phyloP scores from a whole-genome alignment of 2,113 vertebrate genomes.

The Ochotona princeps region DNA sequence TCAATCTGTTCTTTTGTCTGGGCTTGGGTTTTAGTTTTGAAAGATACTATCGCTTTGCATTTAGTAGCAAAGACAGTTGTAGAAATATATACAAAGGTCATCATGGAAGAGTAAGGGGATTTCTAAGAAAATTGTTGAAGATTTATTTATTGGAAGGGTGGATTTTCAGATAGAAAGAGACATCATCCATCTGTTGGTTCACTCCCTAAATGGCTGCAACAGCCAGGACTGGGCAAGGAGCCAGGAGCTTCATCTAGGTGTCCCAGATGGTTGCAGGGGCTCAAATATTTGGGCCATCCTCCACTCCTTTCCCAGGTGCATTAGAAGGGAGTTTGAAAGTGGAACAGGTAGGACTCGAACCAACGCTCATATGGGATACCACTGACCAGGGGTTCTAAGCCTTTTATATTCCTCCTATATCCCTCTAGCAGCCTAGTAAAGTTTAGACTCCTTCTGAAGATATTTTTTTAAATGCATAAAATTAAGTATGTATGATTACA shows the following conservation, averaged over 20 bases:
- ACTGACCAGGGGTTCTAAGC: not conserved
- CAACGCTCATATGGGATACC: not conserved
- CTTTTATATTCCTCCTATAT: not conserved
- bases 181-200: too few relatives aligned
- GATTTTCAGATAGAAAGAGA: too few relatives aligned
- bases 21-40: slow-evolving; percentile 55
- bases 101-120: not conserved
- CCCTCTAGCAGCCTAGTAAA: not conserved
- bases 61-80: not conserved
- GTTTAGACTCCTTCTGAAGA: not conserved
- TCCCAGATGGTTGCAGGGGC: too few relatives aligned
- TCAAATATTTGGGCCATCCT: too few relatives aligned
- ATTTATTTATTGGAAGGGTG: too few relatives aligned
- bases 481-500: not conserved
- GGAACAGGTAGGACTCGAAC: too few relatives aligned
- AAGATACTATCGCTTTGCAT: not conserved
- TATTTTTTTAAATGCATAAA: not conserved
- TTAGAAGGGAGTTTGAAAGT: too few relatives aligned
- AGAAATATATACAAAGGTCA: slow-evolving; percentile 20
- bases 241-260: too few relatives aligned
- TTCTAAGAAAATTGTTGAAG: too few relatives aligned
- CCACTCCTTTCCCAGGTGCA: too few relatives aligned
- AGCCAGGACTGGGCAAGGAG: too few relatives aligned
- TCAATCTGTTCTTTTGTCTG: not conserved
- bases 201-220: too few relatives aligned